Evolutionary conservation across 1,140 invertebrate genomes (phyloP).

Genomic region (Panagrolaimus sp.): DNA sequence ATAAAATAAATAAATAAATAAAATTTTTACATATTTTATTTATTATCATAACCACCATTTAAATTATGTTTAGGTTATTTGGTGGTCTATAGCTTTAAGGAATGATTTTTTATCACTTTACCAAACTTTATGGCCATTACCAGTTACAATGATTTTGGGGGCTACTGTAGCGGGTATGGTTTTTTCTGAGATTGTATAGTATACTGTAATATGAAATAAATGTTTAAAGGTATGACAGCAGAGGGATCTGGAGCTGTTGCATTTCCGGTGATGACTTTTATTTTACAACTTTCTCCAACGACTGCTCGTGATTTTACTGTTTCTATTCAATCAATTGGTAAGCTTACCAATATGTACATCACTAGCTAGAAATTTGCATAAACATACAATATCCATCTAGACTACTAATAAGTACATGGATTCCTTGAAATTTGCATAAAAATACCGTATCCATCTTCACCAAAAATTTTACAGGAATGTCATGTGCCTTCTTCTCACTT

Average conservation of each 20-base stretch:
- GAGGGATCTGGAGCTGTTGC: conserved; percentile 17
- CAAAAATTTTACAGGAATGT: conserved; percentile 19
- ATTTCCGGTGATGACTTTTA: conserved; percentile 41
- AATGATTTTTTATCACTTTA: conserved; percentile 32
- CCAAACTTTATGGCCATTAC: conserved; percentile 40
- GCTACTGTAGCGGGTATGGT: conserved; percentile 29
- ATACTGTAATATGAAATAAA: conserved; percentile 32
- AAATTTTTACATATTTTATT: no score
- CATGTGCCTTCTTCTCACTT: conserved; percentile 17
- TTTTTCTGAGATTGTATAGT: conserved; percentile 25
- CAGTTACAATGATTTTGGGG: conserved; percentile 36
- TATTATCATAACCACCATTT: no score
- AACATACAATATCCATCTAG: no score
- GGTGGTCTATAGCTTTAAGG: conserved; percentile 35
- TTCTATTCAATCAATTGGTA: conserved; percentile 37
- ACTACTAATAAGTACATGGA: no score
- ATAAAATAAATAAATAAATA: no score
- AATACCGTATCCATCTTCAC: conserved; percentile 27
- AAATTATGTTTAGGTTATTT: conserved; percentile 30
- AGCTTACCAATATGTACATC: neutral
- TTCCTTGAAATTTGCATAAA: no score
- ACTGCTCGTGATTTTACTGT: conserved; percentile 36
- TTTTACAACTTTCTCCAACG: conserved; percentile 33
- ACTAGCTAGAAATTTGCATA: neutral
- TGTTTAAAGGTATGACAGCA: conserved; percentile 29